Conservation (phyloP, 2,888 invertebrate species). For the Cryptocephalus moraei region DNA sequence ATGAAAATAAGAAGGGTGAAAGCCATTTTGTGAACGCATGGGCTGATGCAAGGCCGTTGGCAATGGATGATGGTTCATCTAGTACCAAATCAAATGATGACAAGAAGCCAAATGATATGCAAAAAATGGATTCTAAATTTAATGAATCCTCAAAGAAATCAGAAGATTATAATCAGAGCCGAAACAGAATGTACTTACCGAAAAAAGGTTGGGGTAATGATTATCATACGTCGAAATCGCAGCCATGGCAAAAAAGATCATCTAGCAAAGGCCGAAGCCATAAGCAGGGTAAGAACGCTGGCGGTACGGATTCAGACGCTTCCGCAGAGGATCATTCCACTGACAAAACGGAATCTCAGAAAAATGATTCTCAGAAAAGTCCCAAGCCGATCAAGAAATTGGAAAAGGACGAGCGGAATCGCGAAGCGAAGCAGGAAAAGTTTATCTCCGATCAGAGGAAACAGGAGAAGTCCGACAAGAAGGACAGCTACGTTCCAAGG, state of each 20-base stretch:
- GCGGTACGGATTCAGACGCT: slow-evolving; percentile 63
- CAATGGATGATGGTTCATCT: slow-evolving; percentile 8
- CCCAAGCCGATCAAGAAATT: slow-evolving; percentile 14
- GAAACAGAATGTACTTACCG: slow-evolving; percentile 17
- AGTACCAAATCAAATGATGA: slow-evolving; percentile 5
- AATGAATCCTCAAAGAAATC: slow-evolving; percentile 36
- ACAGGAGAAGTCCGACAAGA: slow-evolving; percentile 28
- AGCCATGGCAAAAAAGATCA: slow-evolving; percentile 13
- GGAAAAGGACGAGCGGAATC: slow-evolving; percentile 21
- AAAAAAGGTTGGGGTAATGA: slow-evolving; percentile 25
- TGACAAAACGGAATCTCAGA: slow-evolving; percentile 29
- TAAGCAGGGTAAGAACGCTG: slow-evolving; percentile 16
- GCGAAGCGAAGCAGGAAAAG: slow-evolving; percentile 21
- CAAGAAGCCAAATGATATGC: slow-evolving; percentile 2
- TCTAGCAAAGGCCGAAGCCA: slow-evolving; percentile 13
- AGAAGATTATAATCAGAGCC: slow-evolving; percentile 28
- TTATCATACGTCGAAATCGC: slow-evolving; percentile 15
- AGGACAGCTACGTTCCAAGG: slow-evolving; percentile 62
- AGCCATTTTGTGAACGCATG: slow-evolving; percentile 16
- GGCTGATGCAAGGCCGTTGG: slow-evolving; percentile 12
- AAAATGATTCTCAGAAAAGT: slow-evolving; percentile 16
- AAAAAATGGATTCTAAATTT: slow-evolving; percentile 28
- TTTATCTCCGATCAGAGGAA: slow-evolving; percentile 20
- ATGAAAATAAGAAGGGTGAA: slow-evolving; percentile 7
- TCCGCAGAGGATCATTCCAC: slow-evolving; percentile 55